These are phyloP conservation scores for Aplocera efformata DNA, from an alignment of 2,888 invertebrate species.

Conservation along the genomic window DNA sequence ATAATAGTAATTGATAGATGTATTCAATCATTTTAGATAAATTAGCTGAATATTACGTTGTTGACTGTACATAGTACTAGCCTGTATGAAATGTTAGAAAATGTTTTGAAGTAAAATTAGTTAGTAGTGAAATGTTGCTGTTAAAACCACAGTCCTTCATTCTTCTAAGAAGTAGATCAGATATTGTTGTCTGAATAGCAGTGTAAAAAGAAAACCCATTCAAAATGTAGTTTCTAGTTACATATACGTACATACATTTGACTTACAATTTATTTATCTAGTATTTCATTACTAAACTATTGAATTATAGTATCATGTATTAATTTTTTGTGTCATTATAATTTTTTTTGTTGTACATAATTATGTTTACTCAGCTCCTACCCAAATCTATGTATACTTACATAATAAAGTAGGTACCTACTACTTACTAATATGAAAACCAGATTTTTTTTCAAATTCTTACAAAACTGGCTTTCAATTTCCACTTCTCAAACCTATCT, in stretches of 20 bases:
- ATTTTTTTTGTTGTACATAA: slow-evolving; percentile 1
- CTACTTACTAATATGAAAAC: no score
- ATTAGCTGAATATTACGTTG: slow-evolving; percentile 17
- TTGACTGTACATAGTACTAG: slow-evolving; percentile 23
- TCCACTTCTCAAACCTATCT: slow-evolving; percentile 20
- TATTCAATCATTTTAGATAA: slow-evolving; percentile 17
- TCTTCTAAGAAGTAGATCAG: slow-evolving; percentile 10
- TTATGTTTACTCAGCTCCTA: slow-evolving; percentile 1
- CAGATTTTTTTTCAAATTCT: slow-evolving; percentile 5
- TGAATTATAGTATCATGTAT: no score
- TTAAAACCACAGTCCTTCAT: slow-evolving; percentile 14
- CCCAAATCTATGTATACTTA: no score
- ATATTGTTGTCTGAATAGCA: slow-evolving; percentile 9
- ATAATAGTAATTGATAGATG: slow-evolving; percentile 12
- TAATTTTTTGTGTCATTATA: background rate
- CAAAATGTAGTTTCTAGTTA: no score
- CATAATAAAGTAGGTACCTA: no score
- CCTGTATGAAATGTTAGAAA: slow-evolving; percentile 24
- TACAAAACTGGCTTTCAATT: slow-evolving; percentile 17
- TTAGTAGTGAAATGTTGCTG: slow-evolving; percentile 20
- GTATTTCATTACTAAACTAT: no score
- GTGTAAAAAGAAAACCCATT: no score
- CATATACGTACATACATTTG: no score
- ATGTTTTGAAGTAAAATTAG: slow-evolving; percentile 15
- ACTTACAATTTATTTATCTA: no score